phyloP scores from a whole-genome alignment of 2,888 invertebrate genomes.

The Metopia argyrocephala region DNA sequence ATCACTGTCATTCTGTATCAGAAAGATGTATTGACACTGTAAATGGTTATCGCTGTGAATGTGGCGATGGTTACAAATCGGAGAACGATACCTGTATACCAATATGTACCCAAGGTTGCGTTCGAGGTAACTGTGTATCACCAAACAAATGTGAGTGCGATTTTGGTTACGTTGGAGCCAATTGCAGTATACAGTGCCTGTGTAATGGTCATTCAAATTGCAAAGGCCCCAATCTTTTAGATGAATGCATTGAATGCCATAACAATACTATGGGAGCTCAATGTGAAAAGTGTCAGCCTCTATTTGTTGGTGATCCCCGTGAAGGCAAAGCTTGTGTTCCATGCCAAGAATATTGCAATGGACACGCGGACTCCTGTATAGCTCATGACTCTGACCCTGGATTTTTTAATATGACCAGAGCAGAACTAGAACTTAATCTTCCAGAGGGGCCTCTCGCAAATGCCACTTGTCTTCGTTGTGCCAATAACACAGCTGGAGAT shows the following conservation, averaged over 20 bases:
- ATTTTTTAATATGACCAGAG: constrained; percentile 79
- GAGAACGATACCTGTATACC: constrained; percentile 86
- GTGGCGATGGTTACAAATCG: constrained; percentile 86
- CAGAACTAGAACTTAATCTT: constrained; percentile 82
- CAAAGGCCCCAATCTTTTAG: constrained; percentile 89
- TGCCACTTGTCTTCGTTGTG: constrained; percentile 91
- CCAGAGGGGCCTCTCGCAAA: constrained; percentile 84
- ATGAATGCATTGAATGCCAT: constrained; percentile 89
- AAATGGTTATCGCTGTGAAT: constrained; percentile 86
- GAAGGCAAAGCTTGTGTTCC: constrained; percentile 92
- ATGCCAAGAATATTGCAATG: constrained; percentile 92
- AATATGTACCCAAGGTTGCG: constrained; percentile 90
- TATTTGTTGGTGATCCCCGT: constrained; percentile 94
- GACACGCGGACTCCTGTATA: constrained; percentile 90
- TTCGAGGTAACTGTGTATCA: constrained; percentile 89
- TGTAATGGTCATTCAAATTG: constrained; percentile 97
- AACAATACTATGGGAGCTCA: constrained; percentile 96
- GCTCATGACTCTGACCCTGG: constrained; percentile 79
- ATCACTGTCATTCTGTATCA: constrained; percentile 91
- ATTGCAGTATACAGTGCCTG: constrained; percentile 95
- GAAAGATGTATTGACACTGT: constrained; percentile 92
- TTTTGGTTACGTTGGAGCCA: constrained; percentile 96
- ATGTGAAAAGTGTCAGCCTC: constrained; percentile 93
- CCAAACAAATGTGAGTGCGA: constrained; percentile 92
- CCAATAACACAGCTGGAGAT: constrained; percentile 88